phyloP scores from a whole-genome alignment of 2,797 vertebrate genomes.

The Varecia variegata region DNA sequence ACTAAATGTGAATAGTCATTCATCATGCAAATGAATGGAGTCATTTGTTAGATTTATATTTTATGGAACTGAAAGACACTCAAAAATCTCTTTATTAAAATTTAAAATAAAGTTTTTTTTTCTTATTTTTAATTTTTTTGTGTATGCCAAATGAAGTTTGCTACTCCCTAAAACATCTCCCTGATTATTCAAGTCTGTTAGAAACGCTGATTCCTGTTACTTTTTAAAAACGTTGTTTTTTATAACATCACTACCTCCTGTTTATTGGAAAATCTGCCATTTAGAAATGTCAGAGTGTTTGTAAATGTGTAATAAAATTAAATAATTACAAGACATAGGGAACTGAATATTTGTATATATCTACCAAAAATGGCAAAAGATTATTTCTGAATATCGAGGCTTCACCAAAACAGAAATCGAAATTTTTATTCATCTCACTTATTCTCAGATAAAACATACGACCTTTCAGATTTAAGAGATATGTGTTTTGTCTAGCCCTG shows the following conservation, averaged over 20 bases:
- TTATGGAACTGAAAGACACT: conserved; percentile 70
- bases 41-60: conserved; percentile 79
- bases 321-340: background rate
- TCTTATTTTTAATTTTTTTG: conserved; percentile 2
- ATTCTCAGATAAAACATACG: background rate
- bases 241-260: background rate
- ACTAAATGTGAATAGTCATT: conserved; percentile 81
- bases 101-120: conserved; percentile 44
- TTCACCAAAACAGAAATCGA: conserved; percentile 22
- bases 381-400: background rate
- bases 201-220: background rate
- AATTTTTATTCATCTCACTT: background rate
- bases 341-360: background rate
- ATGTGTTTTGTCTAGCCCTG: background rate
- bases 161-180: conserved; percentile 52
- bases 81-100: conserved; percentile 77
- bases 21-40: conserved; percentile 81
- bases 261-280: conserved; percentile 22
- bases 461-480: background rate
- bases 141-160: conserved; percentile 38
- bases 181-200: background rate
- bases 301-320: background rate
- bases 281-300: conserved; percentile 35
- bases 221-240: background rate
- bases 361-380: background rate